Conservation (phyloP, 2,113 vertebrate species). For the Lamprotornis superbus region DNA sequence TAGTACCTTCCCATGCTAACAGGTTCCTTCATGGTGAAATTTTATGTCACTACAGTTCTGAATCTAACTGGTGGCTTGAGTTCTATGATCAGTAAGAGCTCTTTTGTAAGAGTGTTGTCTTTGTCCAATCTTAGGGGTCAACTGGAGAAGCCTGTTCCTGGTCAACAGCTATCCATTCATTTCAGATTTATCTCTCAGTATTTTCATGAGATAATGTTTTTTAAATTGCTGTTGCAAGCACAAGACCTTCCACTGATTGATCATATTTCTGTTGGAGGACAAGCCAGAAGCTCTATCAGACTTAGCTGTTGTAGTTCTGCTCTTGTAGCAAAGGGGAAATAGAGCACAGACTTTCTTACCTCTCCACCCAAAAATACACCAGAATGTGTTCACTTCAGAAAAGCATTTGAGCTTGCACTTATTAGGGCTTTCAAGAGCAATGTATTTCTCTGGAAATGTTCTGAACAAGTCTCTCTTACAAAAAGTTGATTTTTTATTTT, state of each 20-base stretch:
- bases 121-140: neutral
- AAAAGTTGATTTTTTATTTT: neutral
- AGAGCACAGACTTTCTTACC: neutral
- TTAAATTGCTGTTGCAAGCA: neutral
- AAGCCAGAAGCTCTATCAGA: neutral
- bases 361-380: neutral
- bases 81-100: neutral
- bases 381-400: neutral
- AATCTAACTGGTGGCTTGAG: neutral
- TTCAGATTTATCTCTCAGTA: neutral
- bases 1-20: fast-evolving
- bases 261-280: neutral
- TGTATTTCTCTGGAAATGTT: neutral
- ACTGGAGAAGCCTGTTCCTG: neutral
- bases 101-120: neutral
- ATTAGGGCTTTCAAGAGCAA: neutral
- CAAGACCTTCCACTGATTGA: neutral
- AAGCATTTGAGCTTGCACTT: neutral
- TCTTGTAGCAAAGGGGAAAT: fast-evolving
- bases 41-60: neutral
- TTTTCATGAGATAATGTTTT: neutral
- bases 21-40: neutral
- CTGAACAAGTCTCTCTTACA: neutral
- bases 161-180: neutral
- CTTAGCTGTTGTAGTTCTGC: neutral